Evolutionary conservation across 2,888 invertebrate species (phyloP).

Genomic region (Strigamia transsilvanica): DNA sequence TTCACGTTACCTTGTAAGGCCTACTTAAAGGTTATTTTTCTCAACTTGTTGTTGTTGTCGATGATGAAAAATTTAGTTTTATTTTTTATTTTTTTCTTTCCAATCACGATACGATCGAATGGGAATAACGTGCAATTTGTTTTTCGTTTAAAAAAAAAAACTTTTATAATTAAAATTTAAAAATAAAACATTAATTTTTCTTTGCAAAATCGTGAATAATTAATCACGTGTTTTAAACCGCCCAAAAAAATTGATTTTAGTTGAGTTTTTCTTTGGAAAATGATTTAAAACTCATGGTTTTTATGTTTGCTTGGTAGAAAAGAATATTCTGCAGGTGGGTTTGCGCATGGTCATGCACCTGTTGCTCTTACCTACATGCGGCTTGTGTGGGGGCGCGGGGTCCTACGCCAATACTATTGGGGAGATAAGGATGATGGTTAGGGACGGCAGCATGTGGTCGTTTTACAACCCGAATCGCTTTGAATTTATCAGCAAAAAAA

Average conservation of each 20-base stretch:
- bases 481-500: not conserved
- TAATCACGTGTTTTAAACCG: not conserved
- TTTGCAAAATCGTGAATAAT: not conserved
- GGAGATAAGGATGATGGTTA: constrained; percentile 32
- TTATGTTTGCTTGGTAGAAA: not conserved
- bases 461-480: not conserved
- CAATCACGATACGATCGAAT: not conserved
- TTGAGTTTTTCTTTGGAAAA: not conserved
- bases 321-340: constrained; percentile 9
- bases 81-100: not conserved
- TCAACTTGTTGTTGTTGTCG: not conserved
- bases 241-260: not conserved
- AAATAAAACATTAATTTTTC: not conserved
- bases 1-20: constrained; percentile 11
- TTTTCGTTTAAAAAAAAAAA: not conserved
- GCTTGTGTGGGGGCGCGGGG: constrained; percentile 27
- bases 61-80: not conserved
- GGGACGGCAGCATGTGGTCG: constrained; percentile 23
- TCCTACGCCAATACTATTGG: constrained; percentile 5
- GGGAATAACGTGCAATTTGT: not conserved
- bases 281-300: not conserved
- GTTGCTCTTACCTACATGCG: constrained; percentile 1
- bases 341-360: constrained; percentile 11
- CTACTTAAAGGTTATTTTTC: not conserved
- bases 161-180: not conserved